Evolutionary conservation across 2,113 vertebrate genomes (phyloP).

Genomic region (Dasyurus viverrinus): DNA sequence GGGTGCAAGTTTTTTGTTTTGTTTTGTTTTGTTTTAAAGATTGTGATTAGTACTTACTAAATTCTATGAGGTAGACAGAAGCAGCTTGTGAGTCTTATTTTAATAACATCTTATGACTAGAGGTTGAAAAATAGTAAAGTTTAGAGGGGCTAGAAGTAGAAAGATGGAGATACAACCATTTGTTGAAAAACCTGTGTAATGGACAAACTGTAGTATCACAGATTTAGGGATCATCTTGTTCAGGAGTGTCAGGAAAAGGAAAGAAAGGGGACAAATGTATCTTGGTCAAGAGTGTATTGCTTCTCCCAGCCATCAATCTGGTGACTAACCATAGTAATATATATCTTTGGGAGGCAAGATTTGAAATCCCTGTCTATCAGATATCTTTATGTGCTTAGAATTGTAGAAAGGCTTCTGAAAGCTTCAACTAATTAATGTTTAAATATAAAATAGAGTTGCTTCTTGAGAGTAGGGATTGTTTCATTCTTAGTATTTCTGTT

Average conservation of each 20-base stretch:
- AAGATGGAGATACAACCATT: neutral
- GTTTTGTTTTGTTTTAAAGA: neutral
- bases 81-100: neutral
- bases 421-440: slow-evolving; percentile 14
- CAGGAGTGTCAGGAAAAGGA: neutral
- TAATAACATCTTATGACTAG: neutral
- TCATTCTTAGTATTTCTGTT: neutral
- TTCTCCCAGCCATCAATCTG: neutral
- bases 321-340: neutral
- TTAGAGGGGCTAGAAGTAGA: neutral
- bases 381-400: neutral
- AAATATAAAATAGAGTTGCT: slow-evolving; percentile 16
- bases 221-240: neutral
- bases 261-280: neutral
- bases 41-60: neutral
- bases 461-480: neutral
- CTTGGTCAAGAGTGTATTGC: neutral
- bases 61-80: neutral
- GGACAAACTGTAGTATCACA: neutral
- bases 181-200: neutral
- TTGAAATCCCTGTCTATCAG: neutral
- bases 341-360: neutral
- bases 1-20: neutral
- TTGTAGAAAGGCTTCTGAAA: neutral
- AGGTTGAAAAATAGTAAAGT: neutral